These are phyloP conservation scores for Pygoscelis adeliae DNA, from an alignment of 2,113 vertebrate genomes.

Conservation along the genomic window DNA sequence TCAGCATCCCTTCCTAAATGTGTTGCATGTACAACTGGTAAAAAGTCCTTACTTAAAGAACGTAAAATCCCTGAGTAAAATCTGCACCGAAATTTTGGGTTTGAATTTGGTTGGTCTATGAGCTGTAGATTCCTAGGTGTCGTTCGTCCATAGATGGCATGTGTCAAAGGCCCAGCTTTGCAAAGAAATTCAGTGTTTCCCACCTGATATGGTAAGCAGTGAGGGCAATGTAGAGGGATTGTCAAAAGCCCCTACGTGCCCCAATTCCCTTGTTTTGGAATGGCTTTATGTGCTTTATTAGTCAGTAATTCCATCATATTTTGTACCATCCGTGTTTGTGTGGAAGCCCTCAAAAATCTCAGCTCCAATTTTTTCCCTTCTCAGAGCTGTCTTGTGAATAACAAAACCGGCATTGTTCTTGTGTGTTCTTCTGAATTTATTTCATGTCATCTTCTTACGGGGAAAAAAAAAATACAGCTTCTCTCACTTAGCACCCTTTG, in stretches of 20 bases:
- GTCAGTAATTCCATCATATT: not conserved
- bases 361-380: not conserved
- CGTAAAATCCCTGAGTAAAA: not conserved
- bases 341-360: not conserved
- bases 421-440: slow-evolving; percentile 31
- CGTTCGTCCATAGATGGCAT: accelerated
- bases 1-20: not conserved
- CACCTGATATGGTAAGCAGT: not conserved
- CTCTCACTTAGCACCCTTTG: slow-evolving; percentile 26
- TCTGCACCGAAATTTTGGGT: accelerated
- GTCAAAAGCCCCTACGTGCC: accelerated
- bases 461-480: not conserved
- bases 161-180: not conserved
- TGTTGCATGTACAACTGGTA: not conserved
- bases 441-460: not conserved
- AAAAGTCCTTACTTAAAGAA: not conserved
- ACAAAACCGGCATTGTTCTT: slow-evolving; percentile 42
- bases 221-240: not conserved
- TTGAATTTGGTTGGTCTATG: accelerated
- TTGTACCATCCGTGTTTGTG: not conserved
- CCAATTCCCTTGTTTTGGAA: not conserved
- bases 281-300: not conserved
- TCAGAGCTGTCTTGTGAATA: not conserved
- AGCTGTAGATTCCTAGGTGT: not conserved
- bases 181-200: not conserved